Evolutionary conservation across 2,797 vertebrate genomes (phyloP), one percentile per base, ranked within the genome.

Genomic region (Sebastes steindachneri): DNA sequence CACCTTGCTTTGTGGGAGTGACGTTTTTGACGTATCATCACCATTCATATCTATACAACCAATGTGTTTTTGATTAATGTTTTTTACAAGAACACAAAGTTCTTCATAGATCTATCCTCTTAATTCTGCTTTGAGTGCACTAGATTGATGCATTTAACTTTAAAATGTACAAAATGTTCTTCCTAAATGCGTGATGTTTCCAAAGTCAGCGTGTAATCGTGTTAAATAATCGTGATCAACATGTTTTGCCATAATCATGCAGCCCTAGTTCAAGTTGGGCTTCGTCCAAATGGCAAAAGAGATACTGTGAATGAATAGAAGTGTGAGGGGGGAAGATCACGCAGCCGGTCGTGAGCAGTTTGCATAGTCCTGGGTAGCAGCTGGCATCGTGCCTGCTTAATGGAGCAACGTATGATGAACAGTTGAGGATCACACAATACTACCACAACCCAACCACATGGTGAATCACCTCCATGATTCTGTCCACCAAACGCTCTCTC

Each of bases 341-440:
- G 55, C 21, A 21, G 53, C n/a, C 17, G 3, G 51, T 69, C 31
- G 15, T 62, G 74, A 86, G 75, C 69, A 31, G 51, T 85, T 77
- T 82, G n/a, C 70, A 68, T 54, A 25, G 54, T 82, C 48, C 64
- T 35, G 72, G 64, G 63, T 28, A 77, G 79, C 85, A 86, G 82
- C 77, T 89, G 84, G 90, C 86, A 37, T 82, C 55, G 21, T 9
- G 81, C 75, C 92, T 81, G 84, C 79, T 71, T 91, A 88, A 92
- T 87, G 85, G 79, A 74, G 74, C 85, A 63, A 70, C 35, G 3
- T 59, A 62, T 81, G 79, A 90, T 81, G 79, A 89, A 86, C 70
- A 75, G 68, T 80, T n/a, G 77, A 70, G 54, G 63, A 82, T 77
- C 28, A 55, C 76, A 78, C 72, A 70, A 53, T 35, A 67, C 67